phyloP scores from a whole-genome alignment of 1,140 invertebrate species.

The Panulirus ornatus region DNA sequence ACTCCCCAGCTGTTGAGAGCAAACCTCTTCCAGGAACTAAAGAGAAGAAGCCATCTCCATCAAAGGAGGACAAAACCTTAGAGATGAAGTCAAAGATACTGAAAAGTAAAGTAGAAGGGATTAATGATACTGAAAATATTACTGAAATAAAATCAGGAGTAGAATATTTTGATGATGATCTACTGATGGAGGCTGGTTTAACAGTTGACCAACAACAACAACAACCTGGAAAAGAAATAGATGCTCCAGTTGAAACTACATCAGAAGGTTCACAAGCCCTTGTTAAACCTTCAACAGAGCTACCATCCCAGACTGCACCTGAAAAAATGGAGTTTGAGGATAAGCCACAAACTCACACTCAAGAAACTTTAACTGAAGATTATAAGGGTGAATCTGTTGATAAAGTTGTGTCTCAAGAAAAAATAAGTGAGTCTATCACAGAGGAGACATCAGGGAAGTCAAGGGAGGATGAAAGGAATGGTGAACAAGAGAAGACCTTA shows the following conservation, averaged over 20 bases:
- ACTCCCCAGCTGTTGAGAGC: slow-evolving; percentile 81
- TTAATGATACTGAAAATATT: not conserved
- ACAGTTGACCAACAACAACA: not conserved
- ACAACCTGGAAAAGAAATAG: not conserved
- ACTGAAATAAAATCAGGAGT: not conserved
- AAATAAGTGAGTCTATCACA: not conserved
- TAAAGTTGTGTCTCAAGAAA: not conserved
- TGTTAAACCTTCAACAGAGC: not conserved
- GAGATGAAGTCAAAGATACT: not conserved
- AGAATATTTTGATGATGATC: not conserved
- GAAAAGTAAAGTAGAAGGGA: not conserved
- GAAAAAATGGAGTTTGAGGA: not conserved
- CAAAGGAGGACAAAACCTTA: slow-evolving; percentile 39
- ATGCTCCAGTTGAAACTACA: not conserved
- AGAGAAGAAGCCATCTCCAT: slow-evolving; percentile 44
- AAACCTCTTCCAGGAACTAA: slow-evolving; percentile 75
- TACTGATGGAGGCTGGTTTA: not conserved
- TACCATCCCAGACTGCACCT: not conserved
- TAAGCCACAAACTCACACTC: not conserved
- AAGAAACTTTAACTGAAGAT: not conserved
- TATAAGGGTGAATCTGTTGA: not conserved
- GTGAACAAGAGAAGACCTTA: slow-evolving; percentile 54
- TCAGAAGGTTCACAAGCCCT: not conserved
- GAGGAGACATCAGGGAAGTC: slow-evolving; percentile 67
- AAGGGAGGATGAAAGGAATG: slow-evolving; percentile 75